These are phyloP conservation scores for Gobionotothen gibberifrons DNA, from an alignment of 2,797 vertebrate species.

Conservation along the genomic window DNA sequence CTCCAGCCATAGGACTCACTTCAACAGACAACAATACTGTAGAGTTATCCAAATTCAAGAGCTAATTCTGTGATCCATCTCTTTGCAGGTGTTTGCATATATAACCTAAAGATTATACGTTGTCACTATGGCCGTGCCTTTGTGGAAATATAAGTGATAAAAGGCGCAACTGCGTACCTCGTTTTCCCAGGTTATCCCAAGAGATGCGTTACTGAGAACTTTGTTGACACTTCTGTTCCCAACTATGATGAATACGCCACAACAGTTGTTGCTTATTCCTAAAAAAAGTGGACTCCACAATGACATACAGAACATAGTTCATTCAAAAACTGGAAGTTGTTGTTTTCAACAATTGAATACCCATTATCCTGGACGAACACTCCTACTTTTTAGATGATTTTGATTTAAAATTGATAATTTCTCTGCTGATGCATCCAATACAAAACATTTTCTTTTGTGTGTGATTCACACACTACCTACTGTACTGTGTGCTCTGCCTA, in stretches of 20 bases:
- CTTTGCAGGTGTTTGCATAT: no score
- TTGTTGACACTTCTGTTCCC: no score
- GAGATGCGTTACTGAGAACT: no score
- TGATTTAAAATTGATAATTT: neutral
- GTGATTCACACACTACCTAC: no score
- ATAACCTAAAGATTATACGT: no score
- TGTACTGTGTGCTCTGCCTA: neutral
- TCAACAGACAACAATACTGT: no score
- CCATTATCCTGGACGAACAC: no score
- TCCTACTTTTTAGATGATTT: neutral
- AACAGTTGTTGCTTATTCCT: neutral
- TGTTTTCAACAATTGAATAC: no score
- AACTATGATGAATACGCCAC: neutral
- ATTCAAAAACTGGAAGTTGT: no score
- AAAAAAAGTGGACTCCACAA: neutral
- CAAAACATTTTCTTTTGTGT: neutral
- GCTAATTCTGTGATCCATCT: neutral
- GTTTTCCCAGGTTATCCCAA: neutral
- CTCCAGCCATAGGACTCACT: neutral
- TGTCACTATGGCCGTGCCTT: neutral
- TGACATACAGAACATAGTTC: no score
- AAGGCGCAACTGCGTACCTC: neutral
- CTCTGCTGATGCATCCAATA: neutral
- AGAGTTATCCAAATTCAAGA: neutral
- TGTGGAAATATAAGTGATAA: neutral